Conservation (phyloP, 2,797 vertebrate genomes). For the Smutsia temminckii region DNA sequence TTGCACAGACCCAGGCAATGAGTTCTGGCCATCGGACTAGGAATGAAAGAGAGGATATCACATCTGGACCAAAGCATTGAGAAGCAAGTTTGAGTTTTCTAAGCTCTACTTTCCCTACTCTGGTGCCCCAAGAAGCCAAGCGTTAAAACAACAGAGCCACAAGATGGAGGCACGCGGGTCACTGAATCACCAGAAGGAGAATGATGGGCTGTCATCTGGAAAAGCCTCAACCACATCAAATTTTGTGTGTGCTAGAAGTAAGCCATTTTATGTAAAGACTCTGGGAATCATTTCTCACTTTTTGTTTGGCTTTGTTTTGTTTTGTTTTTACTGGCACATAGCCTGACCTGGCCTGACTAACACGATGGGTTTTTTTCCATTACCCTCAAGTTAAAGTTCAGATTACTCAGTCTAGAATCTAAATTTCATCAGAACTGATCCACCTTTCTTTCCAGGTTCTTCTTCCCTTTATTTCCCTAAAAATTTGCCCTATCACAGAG, state of each 20-base stretch:
- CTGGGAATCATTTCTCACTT: neutral
- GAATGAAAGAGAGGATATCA: neutral
- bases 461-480: neutral
- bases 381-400: neutral
- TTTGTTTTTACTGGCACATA: neutral
- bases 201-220: neutral
- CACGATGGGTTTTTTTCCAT: neutral
- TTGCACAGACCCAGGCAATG: neutral
- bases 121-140: neutral
- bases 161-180: neutral
- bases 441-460: constrained; percentile 3
- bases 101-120: neutral
- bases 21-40: neutral
- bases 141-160: neutral
- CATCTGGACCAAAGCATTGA: neutral
- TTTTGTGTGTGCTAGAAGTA: neutral
- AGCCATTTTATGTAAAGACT: neutral
- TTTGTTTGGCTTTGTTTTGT: neutral
- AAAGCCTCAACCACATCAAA: neutral
- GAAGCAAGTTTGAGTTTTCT: neutral
- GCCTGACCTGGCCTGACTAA: neutral
- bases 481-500: neutral
- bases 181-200: neutral
- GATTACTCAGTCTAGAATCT: neutral
- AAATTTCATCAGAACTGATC: neutral